phyloP scores from a whole-genome alignment of 2,888 invertebrate genomes.

The Acutogordius australiensis region DNA sequence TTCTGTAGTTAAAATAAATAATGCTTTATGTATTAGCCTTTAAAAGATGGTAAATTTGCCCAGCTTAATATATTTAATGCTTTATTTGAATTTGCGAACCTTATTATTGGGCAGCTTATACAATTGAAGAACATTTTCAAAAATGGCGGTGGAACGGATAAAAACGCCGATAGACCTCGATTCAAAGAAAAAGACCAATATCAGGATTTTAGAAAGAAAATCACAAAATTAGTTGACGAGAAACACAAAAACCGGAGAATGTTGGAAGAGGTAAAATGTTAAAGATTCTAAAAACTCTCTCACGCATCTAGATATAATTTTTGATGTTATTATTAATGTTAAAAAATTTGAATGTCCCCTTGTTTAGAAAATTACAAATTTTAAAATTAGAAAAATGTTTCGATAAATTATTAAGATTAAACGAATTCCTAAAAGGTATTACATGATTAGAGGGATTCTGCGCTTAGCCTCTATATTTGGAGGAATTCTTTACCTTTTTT shows the following conservation, averaged over 20 bases:
- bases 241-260: slow-evolving; percentile 3
- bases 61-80: too few species aligned
- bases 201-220: slow-evolving; percentile 1
- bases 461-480: too few species aligned
- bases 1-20: too few species aligned
- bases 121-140: neutral
- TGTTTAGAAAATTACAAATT: too few species aligned
- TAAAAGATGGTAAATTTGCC: too few species aligned
- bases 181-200: slow-evolving; percentile 8
- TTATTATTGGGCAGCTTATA: too few species aligned
- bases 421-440: neutral
- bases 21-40: too few species aligned
- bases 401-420: neutral
- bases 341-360: too few species aligned
- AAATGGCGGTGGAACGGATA: neutral
- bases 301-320: neutral
- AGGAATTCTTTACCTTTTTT: too few species aligned
- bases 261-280: slow-evolving; percentile 5
- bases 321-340: too few species aligned
- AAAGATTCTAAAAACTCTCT: neutral
- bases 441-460: too few species aligned
- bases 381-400: neutral
- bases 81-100: too few species aligned
- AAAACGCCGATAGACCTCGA: neutral
- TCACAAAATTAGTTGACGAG: slow-evolving; percentile 7